A percentile compares a stretch with the other conserved stretches of the same genome.
These are phyloP conservation scores for Babylonia areolata DNA, from an alignment of 1,140 invertebrate genomes.

Conservation along the genomic window DNA sequence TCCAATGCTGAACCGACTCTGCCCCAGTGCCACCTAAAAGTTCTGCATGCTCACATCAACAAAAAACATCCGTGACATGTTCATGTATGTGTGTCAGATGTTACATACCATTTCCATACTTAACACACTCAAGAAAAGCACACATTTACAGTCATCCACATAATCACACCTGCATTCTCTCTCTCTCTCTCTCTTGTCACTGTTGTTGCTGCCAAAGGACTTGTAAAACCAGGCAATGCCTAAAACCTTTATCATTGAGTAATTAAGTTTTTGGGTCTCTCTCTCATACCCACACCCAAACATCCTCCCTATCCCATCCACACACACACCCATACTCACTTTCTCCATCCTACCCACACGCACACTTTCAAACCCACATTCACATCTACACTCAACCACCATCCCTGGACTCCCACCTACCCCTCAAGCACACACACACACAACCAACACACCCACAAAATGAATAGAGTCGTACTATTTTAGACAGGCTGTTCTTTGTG, in stretches of 20 bases:
- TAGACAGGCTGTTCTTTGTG: neutral
- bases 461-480: conserved; percentile 22
- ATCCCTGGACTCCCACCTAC: no score
- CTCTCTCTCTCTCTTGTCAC: neutral
- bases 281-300: neutral
- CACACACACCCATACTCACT: neutral
- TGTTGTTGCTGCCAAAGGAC: no score
- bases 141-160: neutral
- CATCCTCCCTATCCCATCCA: neutral
- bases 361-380: neutral
- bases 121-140: no score
- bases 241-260: no score
- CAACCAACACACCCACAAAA: neutral
- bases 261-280: neutral
- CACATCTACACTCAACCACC: neutral
- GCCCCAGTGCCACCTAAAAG: no score
- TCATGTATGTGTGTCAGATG: no score
- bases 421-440: neutral
- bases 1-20: no score
- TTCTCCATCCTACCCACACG: neutral
- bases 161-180: neutral
- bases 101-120: no score
- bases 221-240: no score
- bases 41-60: no score
- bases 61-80: no score